Evolutionary conservation across 30 jellyfish, hydroid and myxozoan species (phyloP).

Genomic region (Catostylus mosaicus): DNA sequence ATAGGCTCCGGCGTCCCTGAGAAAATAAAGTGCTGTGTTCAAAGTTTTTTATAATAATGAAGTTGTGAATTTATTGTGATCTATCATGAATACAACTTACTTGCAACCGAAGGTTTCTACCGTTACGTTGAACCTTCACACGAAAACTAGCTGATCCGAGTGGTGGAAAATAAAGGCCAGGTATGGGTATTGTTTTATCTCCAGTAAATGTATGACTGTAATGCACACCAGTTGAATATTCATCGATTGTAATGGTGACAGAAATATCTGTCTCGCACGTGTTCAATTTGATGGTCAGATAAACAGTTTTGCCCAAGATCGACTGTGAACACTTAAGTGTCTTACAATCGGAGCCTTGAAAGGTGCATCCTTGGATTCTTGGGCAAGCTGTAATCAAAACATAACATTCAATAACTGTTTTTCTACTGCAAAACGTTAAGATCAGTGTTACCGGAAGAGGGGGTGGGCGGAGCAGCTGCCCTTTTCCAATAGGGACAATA

Average conservation of each 20-base stretch:
- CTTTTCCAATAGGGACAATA: too few species aligned
- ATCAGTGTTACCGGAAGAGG: too few species aligned
- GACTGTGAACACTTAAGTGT: conserved; percentile 1
- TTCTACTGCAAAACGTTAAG: too few species aligned
- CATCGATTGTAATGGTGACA: conserved; percentile 4
- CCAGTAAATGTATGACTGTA: conserved; percentile 30
- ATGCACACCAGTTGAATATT: background rate
- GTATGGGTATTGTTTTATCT: conserved; percentile 34
- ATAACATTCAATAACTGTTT: too few species aligned
- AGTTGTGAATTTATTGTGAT: too few species aligned
- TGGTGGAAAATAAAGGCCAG: conserved; percentile 30
- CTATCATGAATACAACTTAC: conserved; percentile 8
- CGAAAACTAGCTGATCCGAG: conserved; percentile 27
- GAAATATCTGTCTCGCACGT: conserved; percentile 20
- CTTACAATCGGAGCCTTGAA: conserved; percentile 9
- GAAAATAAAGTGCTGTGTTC: too few species aligned
- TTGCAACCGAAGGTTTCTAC: background rate
- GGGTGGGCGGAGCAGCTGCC: too few species aligned
- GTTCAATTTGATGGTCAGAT: conserved; percentile 1
- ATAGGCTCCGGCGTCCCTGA: too few species aligned
- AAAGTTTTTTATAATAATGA: too few species aligned
- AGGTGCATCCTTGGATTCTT: conserved; percentile 20
- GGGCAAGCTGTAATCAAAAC: conserved; percentile 52
- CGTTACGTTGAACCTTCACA: conserved; percentile 7
- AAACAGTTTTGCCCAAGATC: conserved; percentile 10